A percentile compares a stretch with the other conserved stretches of the same genome.
phyloP scores from a whole-genome alignment of 2,797 vertebrate species.

The Muraenolepis orangiensis region DNA sequence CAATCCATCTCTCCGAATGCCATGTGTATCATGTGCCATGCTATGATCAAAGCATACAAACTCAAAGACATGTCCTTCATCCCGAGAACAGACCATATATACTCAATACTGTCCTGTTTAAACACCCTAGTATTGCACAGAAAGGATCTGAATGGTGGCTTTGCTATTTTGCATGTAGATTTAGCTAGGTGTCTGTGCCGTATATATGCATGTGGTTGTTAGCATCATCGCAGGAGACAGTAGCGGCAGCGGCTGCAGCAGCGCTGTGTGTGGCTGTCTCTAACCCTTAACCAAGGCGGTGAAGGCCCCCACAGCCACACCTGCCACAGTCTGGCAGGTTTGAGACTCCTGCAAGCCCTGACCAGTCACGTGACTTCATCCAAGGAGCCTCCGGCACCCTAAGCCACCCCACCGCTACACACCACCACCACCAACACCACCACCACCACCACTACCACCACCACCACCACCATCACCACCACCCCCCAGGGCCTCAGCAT shows the following conservation, averaged over 20 bases:
- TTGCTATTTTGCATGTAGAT: background rate
- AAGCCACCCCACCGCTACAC: slow-evolving; percentile 16
- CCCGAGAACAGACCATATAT: slow-evolving; percentile 15
- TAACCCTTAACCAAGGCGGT: slow-evolving; percentile 26
- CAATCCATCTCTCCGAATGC: slow-evolving; percentile 18
- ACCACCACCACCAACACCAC: slow-evolving; percentile 27
- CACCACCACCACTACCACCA: slow-evolving; percentile 31
- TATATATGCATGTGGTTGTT: background rate
- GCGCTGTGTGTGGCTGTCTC: slow-evolving; percentile 48
- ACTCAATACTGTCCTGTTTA: slow-evolving; percentile 1
- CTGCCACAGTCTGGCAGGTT: slow-evolving; percentile 61
- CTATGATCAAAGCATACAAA: slow-evolving; percentile 28
- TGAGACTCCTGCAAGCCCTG: slow-evolving; percentile 49
- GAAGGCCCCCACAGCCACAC: slow-evolving; percentile 60
- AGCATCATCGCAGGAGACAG: background rate
- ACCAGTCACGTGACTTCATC: slow-evolving; percentile 49
- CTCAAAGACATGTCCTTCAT: slow-evolving; percentile 25
- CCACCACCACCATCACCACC: slow-evolving; percentile 46
- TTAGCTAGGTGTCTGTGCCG: background rate
- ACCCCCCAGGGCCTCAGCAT: slow-evolving; percentile 35
- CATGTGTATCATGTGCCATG: slow-evolving; percentile 12
- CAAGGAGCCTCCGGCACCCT: slow-evolving; percentile 40
- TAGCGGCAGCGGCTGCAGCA: background rate
- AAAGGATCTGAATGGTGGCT: background rate
- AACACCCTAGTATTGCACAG: background rate